Base-by-base conservation (phyloP, 2,888 invertebrate species). In the Cynaeus angustus region DNA sequence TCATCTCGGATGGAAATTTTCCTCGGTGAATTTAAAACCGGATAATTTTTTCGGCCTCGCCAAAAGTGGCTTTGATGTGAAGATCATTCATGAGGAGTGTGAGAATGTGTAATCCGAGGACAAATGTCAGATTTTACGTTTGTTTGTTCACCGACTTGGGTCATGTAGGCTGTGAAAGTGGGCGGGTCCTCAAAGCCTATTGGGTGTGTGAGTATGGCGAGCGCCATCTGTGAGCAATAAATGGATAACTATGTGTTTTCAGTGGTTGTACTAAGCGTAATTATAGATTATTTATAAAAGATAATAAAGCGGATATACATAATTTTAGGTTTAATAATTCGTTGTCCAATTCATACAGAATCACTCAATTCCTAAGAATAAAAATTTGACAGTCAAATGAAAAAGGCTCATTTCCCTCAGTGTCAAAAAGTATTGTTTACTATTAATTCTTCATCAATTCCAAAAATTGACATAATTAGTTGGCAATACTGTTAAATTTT, bases 1-100 rank as follows among this genome's bases (percentile, higher is more conserved):
- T 46, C 95, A 95, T 81, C 86, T 94, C 76, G 95, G 95, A 1
- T 95, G 95, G 95, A 88, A 88, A 77, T 95, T 94, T 81, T 91
- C 89, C n/a, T 91, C 92, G 0, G 86, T 86, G 4, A 87, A 88
- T 74, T 83, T 94, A 56, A 87, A 87, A 66, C 94, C 94, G 0
- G 85, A 86, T 62, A 86, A 86, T 56, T 94, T 94, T 82, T 94
- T 89, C 87, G 94, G 93, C 13, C 84, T 94, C 28, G 90, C 91
- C 3, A 87, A 86, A 66, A 88, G 87, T 75, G 85, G 89, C 13
- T 84, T 86, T 26, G 55, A 65, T 33, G 33, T 69, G 0, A 69
- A 69, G 21, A 65, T 69, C 28, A 33, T 69, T 0, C 5, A 37
- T 12, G 66, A 67, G 5, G 37, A 26, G 30, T 1, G 12, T 0